A percentile compares a stretch with the other conserved stretches of the same genome.
Evolutionary conservation across 2,113 vertebrate genomes (phyloP).

Genomic region (Chamaetylas fuelleborni): DNA sequence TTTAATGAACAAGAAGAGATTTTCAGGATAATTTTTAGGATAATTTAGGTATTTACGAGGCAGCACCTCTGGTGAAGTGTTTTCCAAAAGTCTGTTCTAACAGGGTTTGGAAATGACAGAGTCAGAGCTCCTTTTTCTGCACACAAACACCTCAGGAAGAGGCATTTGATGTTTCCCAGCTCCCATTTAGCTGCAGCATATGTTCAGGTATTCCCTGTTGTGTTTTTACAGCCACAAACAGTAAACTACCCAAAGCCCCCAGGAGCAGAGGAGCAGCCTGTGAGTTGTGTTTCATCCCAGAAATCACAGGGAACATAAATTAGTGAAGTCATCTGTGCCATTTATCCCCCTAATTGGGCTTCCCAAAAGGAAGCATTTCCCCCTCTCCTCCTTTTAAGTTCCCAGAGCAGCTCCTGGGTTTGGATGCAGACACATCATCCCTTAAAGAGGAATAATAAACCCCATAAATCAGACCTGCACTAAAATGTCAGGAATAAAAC

Average conservation of each 20-base stretch:
- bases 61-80: background rate
- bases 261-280: constrained; percentile 63
- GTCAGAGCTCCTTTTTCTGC: background rate
- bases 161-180: constrained; percentile 49
- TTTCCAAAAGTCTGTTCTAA: background rate
- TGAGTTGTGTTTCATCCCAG: constrained; percentile 59
- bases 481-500: background rate
- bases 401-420: background rate
- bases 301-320: constrained; percentile 66
- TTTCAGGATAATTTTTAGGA: background rate
- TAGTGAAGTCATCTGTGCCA: constrained; percentile 56
- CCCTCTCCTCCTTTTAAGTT: background rate
- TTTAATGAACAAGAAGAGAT: background rate
- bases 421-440: background rate
- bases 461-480: rapidly evolving
- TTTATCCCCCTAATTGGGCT: constrained; percentile 60
- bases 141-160: constrained; percentile 59
- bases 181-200: constrained; percentile 60
- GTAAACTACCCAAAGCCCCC: constrained; percentile 68
- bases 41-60: background rate
- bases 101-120: background rate
- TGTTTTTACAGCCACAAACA: constrained; percentile 65
- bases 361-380: background rate
- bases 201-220: constrained; percentile 70
- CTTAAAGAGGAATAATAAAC: background rate